These are phyloP conservation scores for Sisor rabdophorus DNA, from an alignment of 2,113 vertebrate species.

Conservation along the genomic window DNA sequence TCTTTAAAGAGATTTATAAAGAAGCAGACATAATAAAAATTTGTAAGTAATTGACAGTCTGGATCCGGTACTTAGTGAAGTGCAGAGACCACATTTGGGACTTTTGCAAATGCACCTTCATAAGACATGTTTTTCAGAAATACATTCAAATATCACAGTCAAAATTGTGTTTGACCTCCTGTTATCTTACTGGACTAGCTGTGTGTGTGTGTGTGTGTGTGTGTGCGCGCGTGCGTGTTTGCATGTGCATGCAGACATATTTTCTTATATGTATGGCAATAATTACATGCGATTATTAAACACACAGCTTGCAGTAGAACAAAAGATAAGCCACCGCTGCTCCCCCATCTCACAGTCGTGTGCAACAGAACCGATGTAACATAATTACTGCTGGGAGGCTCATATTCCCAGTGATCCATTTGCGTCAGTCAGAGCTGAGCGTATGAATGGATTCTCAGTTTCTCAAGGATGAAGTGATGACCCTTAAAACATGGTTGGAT, in stretches of 20 bases:
- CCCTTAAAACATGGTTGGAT: conserved; percentile 72
- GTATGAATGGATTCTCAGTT: conserved; percentile 77
- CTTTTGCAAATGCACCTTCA: conserved; percentile 38
- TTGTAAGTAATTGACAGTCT: conserved; percentile 24
- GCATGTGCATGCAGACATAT: conserved; percentile 37
- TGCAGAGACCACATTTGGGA: conserved; percentile 25
- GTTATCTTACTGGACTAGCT: not conserved
- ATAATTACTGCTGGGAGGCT: conserved; percentile 82
- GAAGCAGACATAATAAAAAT: too few species aligned
- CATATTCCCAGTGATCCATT: conserved; percentile 82
- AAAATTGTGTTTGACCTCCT: conserved; percentile 11
- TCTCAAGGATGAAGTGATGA: conserved; percentile 81
- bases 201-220: conserved; percentile 41
- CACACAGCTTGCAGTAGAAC: conserved; percentile 57
- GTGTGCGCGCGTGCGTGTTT: not conserved
- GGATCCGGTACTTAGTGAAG: not conserved
- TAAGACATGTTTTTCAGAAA: conserved; percentile 20
- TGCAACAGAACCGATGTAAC: conserved; percentile 72
- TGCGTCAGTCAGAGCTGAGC: conserved; percentile 76
- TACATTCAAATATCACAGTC: conserved; percentile 47
- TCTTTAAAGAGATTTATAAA: too few species aligned
- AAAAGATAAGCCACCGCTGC: conserved; percentile 55
- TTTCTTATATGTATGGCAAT: conserved; percentile 60
- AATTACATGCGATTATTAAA: conserved; percentile 56
- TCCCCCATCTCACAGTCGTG: conserved; percentile 68